Percentiles rank a stretch among this genome's conserved stretches.
Evolutionary conservation across 2,888 invertebrate species (phyloP).

Genomic region (Piscicola geometra): DNA sequence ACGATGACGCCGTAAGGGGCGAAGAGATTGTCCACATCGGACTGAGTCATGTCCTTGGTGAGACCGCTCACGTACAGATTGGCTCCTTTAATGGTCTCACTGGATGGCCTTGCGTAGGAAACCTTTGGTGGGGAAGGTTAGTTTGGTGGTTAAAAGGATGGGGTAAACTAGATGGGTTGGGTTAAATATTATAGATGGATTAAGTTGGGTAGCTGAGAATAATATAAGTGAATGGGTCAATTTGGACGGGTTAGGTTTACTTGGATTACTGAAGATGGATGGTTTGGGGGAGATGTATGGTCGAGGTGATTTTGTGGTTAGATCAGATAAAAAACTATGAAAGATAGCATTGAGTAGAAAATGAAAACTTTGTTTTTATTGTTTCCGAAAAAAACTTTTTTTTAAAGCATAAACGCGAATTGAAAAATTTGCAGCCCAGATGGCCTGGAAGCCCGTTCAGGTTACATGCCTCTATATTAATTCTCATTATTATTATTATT

Average conservation of each 20-base stretch:
- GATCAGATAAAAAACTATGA: too few relatives aligned
- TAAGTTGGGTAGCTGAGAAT: neutral
- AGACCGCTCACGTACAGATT: slow-evolving; percentile 58
- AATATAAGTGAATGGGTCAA: neutral
- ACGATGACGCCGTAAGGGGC: slow-evolving; percentile 56
- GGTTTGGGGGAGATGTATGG: neutral
- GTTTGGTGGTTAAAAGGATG: neutral
- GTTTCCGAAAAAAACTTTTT: too few relatives aligned
- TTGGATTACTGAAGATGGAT: neutral
- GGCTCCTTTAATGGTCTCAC: slow-evolving; percentile 57
- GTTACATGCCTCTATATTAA: too few relatives aligned
- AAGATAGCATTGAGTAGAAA: too few relatives aligned
- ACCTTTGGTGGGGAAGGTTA: slow-evolving; percentile 48
- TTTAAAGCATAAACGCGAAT: too few relatives aligned
- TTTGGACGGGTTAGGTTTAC: neutral
- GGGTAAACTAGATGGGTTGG: neutral
- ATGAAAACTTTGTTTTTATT: too few relatives aligned
- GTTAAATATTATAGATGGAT: neutral
- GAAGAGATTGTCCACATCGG: slow-evolving; percentile 57
- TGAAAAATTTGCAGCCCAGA: too few relatives aligned
- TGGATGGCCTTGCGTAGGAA: slow-evolving; percentile 57
- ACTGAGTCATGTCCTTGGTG: slow-evolving; percentile 56
- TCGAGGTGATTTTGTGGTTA: neutral
- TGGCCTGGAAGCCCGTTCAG: too few relatives aligned
- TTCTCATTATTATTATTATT: too few relatives aligned